phyloP scores from a whole-genome alignment of 2,113 vertebrate species.

The Apodemus sylvaticus region DNA sequence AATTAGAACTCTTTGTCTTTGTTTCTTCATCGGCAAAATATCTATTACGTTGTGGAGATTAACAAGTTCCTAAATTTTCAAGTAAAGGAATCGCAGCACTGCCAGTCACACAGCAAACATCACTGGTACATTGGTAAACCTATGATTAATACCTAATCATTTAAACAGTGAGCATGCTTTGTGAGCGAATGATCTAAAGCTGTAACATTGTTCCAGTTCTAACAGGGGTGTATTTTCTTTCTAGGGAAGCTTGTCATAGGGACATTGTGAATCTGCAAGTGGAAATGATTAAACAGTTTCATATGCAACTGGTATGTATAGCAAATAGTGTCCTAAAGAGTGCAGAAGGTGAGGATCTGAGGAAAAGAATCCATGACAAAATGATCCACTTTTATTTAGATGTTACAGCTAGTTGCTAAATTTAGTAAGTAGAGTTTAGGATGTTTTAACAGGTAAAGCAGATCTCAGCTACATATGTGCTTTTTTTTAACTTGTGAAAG shows the following conservation, averaged over 20 bases:
- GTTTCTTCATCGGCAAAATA: neutral
- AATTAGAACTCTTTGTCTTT: neutral
- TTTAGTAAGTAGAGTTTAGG: constrained; percentile 30
- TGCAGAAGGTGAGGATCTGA: neutral
- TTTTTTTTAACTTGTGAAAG: constrained; percentile 27
- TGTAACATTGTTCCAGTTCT: constrained; percentile 34
- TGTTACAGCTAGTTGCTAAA: constrained; percentile 1
- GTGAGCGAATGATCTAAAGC: constrained; percentile 39
- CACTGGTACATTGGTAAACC: neutral
- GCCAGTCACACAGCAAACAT: neutral
- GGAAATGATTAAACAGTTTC: constrained; percentile 99
- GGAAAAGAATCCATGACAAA: neutral
- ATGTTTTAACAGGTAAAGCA: constrained; percentile 41
- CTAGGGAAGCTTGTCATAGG: constrained; percentile 94
- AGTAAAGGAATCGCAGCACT: neutral
- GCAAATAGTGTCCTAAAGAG: constrained; percentile 8
- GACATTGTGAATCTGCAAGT: constrained; percentile 98
- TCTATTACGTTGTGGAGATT: constrained; percentile 32
- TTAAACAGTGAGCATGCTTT: constrained; percentile 33
- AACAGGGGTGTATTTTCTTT: constrained; percentile 58
- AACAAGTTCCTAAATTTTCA: constrained; percentile 30
- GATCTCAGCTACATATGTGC: neutral
- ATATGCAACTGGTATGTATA: constrained; percentile 94
- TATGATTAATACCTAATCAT: constrained; percentile 18
- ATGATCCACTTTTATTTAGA: neutral